Evolutionary conservation across 2,113 vertebrate genomes (phyloP).

Genomic region (Dicaeum eximium): DNA sequence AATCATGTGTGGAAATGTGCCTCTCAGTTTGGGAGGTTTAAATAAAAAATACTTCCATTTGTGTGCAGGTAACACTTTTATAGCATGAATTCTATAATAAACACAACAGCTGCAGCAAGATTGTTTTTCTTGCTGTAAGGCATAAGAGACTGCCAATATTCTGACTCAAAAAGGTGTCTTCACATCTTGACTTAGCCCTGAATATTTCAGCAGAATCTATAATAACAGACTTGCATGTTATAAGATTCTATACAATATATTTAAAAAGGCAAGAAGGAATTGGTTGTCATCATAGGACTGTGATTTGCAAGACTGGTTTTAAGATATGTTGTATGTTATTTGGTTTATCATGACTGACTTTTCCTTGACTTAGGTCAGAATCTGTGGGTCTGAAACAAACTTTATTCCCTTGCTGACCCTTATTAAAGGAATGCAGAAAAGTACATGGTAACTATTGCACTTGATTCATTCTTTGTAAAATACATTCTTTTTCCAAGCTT

Average conservation of each 20-base stretch:
- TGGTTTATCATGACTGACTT: background rate
- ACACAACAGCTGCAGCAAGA: constrained; percentile 70
- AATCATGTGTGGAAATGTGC: background rate
- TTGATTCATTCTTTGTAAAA: background rate
- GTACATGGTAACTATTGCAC: background rate
- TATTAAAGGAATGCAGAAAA: background rate
- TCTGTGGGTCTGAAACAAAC: background rate
- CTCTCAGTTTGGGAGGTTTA: background rate
- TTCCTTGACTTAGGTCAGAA: background rate
- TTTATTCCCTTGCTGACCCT: background rate
- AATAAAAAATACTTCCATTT: constrained; percentile 28
- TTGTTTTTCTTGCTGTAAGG: constrained; percentile 66
- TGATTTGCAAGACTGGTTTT: background rate
- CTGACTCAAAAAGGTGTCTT: constrained; percentile 79
- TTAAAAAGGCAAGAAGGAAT: constrained; percentile 62
- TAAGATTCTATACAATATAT: constrained; percentile 27
- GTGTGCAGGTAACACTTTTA: constrained; percentile 54
- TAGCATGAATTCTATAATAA: constrained; percentile 52
- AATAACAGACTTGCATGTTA: constrained; percentile 64
- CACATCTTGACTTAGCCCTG: constrained; percentile 78
- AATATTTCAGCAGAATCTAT: constrained; percentile 80
- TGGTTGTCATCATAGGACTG: background rate
- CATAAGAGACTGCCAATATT: constrained; percentile 73
- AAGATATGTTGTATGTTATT: background rate
- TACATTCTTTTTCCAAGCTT: background rate